phyloP scores from a whole-genome alignment of 2,113 vertebrate species.

The Brachyhypopomus gauderio region DNA sequence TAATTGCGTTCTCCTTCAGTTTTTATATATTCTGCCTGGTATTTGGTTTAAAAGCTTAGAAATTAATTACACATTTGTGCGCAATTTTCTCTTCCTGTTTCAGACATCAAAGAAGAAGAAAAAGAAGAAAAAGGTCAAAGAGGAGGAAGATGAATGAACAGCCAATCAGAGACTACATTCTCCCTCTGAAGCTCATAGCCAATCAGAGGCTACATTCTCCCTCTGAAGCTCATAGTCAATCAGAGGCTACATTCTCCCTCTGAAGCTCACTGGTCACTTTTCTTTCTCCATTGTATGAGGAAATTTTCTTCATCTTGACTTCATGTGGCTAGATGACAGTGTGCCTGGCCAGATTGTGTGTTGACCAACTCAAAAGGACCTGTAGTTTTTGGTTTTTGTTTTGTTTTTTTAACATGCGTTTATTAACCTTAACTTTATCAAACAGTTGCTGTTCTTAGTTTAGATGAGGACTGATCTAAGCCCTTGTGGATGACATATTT shows the following conservation, averaged over 20 bases:
- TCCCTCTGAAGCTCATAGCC: neutral
- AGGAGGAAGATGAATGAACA: slow-evolving; percentile 64
- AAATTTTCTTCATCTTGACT: slow-evolving; percentile 16
- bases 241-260: neutral
- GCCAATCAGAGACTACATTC: too few relatives aligned
- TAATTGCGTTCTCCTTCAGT: too few relatives aligned
- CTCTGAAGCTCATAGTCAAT: neutral
- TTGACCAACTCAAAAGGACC: slow-evolving; percentile 26
- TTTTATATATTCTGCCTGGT: too few relatives aligned
- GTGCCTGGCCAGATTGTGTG: neutral
- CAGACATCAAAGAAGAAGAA: slow-evolving; percentile 81
- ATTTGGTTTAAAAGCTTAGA: too few relatives aligned
- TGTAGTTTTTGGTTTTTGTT: neutral
- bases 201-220: too few relatives aligned
- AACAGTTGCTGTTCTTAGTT: neutral
- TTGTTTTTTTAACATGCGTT: neutral
- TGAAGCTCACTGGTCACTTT: slow-evolving; percentile 42
- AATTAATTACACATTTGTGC: neutral
- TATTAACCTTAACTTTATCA: neutral
- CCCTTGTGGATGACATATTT: neutral
- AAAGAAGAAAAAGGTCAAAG: slow-evolving; percentile 73
- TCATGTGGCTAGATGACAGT: slow-evolving; percentile 13
- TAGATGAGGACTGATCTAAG: neutral
- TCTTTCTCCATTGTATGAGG: slow-evolving; percentile 31
- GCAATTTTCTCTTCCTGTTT: slow-evolving; percentile 66